A percentile compares a stretch with the other conserved stretches of the same genome.
Conservation (phyloP, 35 echinoderm and acorn worm genomes). For the Ophioderma brevispina region DNA sequence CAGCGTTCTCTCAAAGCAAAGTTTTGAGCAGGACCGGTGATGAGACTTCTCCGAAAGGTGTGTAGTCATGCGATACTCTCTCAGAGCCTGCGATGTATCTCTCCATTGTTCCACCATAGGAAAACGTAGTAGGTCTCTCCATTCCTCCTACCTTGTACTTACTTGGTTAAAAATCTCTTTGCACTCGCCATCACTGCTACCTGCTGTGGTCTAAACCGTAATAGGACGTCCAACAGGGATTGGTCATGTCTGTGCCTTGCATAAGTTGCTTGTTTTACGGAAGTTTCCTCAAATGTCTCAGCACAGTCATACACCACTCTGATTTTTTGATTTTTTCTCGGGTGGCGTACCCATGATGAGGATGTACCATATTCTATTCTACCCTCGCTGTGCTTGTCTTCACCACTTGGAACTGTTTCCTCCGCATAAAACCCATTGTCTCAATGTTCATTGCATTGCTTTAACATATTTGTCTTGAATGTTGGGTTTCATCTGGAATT, state of each 20-base stretch:
- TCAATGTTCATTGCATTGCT: slow-evolving; percentile 23
- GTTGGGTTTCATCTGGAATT: slow-evolving; percentile 23
- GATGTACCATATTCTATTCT: slow-evolving; percentile 48
- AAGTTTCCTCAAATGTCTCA: slow-evolving; percentile 25
- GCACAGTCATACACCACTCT: slow-evolving; percentile 69
- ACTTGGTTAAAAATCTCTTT: slow-evolving; percentile 69
- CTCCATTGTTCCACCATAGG: slow-evolving; percentile 36
- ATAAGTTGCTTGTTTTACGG: slow-evolving; percentile 60
- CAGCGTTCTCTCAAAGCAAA: slow-evolving; percentile 54
- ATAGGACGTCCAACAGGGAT: slow-evolving; percentile 49
- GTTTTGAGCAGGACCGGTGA: slow-evolving; percentile 52
- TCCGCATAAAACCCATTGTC: slow-evolving; percentile 52
- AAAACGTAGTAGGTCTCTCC: slow-evolving; percentile 39
- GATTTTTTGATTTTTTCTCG: slow-evolving; percentile 48
- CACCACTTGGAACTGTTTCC: neutral
- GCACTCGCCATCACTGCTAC: slow-evolving; percentile 31
- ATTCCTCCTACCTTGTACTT: neutral
- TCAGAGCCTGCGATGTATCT: neutral
- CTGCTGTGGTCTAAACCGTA: slow-evolving; percentile 31
- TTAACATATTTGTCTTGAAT: slow-evolving; percentile 18
- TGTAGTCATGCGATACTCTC: slow-evolving; percentile 49
- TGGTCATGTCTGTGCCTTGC: slow-evolving; percentile 53
- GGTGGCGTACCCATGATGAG: slow-evolving; percentile 44
- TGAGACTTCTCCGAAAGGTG: too few relatives aligned
- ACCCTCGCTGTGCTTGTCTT: neutral